phyloP scores from a whole-genome alignment of 2,797 vertebrate species.

The Cyclopterus lumpus region DNA sequence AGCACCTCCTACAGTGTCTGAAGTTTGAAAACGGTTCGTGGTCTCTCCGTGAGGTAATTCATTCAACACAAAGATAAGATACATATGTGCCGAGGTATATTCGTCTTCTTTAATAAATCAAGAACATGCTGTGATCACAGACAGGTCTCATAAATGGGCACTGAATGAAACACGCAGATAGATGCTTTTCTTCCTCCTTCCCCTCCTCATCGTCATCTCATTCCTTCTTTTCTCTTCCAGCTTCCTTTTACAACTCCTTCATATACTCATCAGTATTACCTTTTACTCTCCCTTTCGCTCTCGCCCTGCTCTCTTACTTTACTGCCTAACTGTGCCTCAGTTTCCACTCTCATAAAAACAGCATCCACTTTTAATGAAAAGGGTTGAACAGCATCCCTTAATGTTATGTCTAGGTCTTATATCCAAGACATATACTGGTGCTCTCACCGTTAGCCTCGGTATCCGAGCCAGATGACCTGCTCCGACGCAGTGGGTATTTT shows the following conservation, averaged over 20 bases:
- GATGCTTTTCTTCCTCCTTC: not conserved
- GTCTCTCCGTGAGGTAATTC: constrained; percentile 10
- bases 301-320: not conserved
- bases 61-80: constrained; percentile 11
- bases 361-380: not conserved
- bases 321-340: not conserved
- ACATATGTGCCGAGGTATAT: constrained; percentile 8
- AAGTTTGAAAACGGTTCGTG: not conserved
- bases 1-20: not conserved
- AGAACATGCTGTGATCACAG: constrained; percentile 57
- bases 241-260: not conserved
- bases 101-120: constrained; percentile 31
- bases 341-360: not conserved
- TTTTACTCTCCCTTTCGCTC: not conserved
- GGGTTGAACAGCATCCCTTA: not conserved
- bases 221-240: not conserved
- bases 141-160: not conserved
- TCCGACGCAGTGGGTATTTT: constrained; percentile 93
- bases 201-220: constrained; percentile 1
- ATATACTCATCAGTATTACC: not conserved
- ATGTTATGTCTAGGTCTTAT: not conserved
- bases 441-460: constrained; percentile 86
- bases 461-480: constrained; percentile 93
- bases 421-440: not conserved
- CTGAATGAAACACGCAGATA: constrained; percentile 16